These are phyloP conservation scores for Temnothorax unifasciatus DNA, from an alignment of 2,888 invertebrate species.

Conservation along the genomic window DNA sequence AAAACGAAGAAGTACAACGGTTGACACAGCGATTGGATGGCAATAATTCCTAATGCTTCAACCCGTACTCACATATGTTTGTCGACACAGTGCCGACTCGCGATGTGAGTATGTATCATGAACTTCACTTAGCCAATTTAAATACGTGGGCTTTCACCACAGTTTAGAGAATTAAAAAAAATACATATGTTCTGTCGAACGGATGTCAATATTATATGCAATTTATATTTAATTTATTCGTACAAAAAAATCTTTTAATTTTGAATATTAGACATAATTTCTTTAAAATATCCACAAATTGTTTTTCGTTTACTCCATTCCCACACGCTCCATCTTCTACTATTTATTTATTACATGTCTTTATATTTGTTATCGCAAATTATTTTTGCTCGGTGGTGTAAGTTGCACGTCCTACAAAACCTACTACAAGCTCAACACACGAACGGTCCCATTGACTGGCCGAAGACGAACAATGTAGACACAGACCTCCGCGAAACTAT, in stretches of 20 bases:
- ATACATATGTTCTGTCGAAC: neutral
- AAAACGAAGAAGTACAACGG: constrained; percentile 24
- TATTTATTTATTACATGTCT: constrained; percentile 12
- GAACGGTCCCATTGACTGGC: constrained; percentile 57
- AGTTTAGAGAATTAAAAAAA: neutral
- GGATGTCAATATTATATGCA: neutral
- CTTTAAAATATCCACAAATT: neutral
- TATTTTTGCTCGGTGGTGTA: neutral
- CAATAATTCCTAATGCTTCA: constrained; percentile 5
- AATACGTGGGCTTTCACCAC: neutral
- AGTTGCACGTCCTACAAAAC: constrained; percentile 14
- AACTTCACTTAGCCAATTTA: constrained; percentile 32
- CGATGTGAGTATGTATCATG: neutral
- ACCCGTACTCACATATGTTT: constrained; percentile 1
- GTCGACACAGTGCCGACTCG: constrained; percentile 6
- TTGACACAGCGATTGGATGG: neutral
- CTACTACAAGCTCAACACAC: neutral
- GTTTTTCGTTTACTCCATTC: constrained; percentile 5
- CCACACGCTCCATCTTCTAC: neutral
- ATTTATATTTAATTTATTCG: constrained; percentile 24
- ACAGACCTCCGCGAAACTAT: constrained; percentile 63
- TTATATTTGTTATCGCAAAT: neutral
- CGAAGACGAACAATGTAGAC: constrained; percentile 76
- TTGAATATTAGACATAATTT: constrained; percentile 30
- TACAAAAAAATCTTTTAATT: neutral